Conservation (phyloP, 2,797 vertebrate genomes). For the Ispidina picta region DNA sequence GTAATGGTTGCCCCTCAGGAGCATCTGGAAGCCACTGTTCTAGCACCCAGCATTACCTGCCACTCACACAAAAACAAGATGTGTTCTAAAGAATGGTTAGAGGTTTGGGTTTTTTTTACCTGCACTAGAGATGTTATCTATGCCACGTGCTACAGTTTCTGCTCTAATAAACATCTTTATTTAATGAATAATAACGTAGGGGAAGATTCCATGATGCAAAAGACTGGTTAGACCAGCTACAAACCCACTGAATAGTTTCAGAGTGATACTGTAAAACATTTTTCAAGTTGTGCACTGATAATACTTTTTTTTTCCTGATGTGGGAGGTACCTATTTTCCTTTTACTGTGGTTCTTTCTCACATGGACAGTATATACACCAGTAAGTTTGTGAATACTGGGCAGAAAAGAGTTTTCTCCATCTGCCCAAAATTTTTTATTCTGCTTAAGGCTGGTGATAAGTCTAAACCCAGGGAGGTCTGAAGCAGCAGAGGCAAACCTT, state of each 20-base stretch:
- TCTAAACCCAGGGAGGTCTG: not conserved
- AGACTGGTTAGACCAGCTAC: slow-evolving; percentile 30
- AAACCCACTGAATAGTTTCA: not conserved
- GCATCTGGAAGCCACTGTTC: not conserved
- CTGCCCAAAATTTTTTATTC: not conserved
- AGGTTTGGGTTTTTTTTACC: not conserved
- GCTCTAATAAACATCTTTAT: slow-evolving; percentile 18
- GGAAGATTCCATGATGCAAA: not conserved
- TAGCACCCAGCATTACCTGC: not conserved
- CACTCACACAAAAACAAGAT: not conserved
- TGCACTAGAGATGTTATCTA: slow-evolving; percentile 3
- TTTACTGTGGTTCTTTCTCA: not conserved
- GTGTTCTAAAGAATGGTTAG: not conserved
- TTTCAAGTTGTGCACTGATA: not conserved
- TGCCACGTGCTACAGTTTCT: not conserved
- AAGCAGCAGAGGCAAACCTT: not conserved
- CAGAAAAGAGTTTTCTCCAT: not conserved
- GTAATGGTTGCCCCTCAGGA: not conserved
- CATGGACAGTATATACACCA: not conserved
- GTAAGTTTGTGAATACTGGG: not conserved
- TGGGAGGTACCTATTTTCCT: not conserved
- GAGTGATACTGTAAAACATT: not conserved
- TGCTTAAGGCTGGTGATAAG: not conserved
- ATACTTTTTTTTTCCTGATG: not conserved
- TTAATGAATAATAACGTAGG: not conserved